Conservation (phyloP, 2,888 invertebrate genomes). For the Neocrepidodera transversa region DNA sequence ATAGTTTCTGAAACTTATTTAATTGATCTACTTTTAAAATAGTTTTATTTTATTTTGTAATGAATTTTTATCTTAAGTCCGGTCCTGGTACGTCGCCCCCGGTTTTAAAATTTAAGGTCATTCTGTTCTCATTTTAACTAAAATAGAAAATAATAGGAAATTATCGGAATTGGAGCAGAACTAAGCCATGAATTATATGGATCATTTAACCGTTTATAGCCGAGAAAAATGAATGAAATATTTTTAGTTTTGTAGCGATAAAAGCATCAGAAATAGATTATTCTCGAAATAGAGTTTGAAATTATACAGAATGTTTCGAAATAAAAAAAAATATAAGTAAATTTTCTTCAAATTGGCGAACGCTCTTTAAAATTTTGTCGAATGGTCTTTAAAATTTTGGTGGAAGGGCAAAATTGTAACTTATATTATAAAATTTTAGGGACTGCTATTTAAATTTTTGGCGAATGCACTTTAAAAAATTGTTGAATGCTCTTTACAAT, state of each 20-base stretch:
- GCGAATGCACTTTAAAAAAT: too few species aligned
- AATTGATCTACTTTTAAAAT: too few species aligned
- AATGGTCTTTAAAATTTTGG: too few species aligned
- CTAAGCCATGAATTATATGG: constrained; percentile 17
- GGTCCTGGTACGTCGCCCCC: not conserved
- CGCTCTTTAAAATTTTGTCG: too few species aligned
- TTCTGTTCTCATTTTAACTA: constrained; percentile 16
- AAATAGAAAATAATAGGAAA: constrained; percentile 26
- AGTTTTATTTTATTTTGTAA: too few species aligned
- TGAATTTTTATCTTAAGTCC: too few species aligned
- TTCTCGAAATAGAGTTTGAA: not conserved
- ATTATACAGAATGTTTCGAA: not conserved
- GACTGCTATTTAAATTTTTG: too few species aligned
- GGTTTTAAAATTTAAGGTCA: constrained; percentile 16
- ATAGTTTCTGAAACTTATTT: too few species aligned
- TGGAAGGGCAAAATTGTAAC: too few species aligned
- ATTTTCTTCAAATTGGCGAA: too few species aligned
- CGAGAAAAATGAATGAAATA: constrained; percentile 18
- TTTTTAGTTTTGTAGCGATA: constrained; percentile 9
- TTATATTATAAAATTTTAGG: too few species aligned
- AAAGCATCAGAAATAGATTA: constrained; percentile 7
- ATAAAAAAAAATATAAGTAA: not conserved
- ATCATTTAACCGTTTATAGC: constrained; percentile 17
- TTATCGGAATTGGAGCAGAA: constrained; percentile 26
- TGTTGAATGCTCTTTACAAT: too few species aligned